Evolutionary conservation across 2,797 vertebrate genomes (phyloP).

Genomic region (Anguilla pacifica): DNA sequence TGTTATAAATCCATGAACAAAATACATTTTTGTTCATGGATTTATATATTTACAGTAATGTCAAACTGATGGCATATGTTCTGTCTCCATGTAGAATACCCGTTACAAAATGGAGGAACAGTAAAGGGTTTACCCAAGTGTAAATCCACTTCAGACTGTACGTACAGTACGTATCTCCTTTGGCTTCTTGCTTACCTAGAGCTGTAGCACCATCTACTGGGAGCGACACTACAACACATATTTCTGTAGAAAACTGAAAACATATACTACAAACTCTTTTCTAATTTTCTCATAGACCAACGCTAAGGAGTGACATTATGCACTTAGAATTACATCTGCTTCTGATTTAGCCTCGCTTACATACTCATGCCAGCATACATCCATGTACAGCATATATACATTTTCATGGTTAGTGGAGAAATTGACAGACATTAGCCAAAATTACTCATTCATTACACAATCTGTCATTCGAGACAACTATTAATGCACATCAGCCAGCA

Average conservation of each 20-base stretch:
- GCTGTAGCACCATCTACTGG: conserved; percentile 85
- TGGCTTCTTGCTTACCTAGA: conserved; percentile 68
- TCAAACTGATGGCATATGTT: conserved; percentile 1
- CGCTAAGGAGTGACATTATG: not conserved
- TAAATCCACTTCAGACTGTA: not conserved
- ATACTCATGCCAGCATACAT: not conserved
- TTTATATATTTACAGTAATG: not conserved
- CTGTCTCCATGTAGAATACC: not conserved
- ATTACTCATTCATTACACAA: not conserved
- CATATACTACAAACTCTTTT: not conserved
- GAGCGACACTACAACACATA: not conserved
- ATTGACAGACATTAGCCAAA: not conserved
- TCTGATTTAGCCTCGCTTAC: not conserved
- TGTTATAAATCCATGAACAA: not conserved
- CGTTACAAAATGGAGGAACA: not conserved
- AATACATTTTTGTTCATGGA: not conserved
- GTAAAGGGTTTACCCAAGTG: conserved; percentile 40
- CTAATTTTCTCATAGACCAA: conserved; percentile 1
- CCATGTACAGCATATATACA: not conserved
- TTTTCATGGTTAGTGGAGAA: not conserved
- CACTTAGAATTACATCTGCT: not conserved
- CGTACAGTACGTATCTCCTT: conserved; percentile 7
- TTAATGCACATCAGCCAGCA: conserved; percentile 18
- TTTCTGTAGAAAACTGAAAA: not conserved
- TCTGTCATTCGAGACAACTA: conserved; percentile 13